Percentiles rank a stretch among this genome's conserved stretches.
Conservation (phyloP, 2,888 invertebrate genomes). For the Tanaodytes sp. region DNA sequence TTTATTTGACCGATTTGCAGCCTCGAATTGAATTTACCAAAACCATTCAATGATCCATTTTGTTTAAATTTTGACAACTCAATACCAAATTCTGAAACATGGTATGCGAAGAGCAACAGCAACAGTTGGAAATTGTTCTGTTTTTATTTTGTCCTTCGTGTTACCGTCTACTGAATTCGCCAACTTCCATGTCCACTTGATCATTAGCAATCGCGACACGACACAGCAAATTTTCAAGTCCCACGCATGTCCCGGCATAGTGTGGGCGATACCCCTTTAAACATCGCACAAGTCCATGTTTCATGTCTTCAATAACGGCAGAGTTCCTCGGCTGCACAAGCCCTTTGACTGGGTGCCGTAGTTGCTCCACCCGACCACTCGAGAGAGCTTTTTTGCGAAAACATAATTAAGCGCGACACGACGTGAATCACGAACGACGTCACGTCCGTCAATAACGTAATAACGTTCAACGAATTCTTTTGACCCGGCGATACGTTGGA, state of each 20-base stretch:
- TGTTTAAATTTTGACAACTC: too few species aligned
- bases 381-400: slow-evolving; percentile 32
- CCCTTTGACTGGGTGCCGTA: slow-evolving; percentile 12
- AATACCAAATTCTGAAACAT: too few species aligned
- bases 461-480: slow-evolving; percentile 27
- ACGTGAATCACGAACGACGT: slow-evolving; percentile 34
- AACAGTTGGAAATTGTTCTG: too few species aligned
- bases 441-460: slow-evolving; percentile 35
- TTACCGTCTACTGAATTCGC: slow-evolving; percentile 25
- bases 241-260: slow-evolving; percentile 39
- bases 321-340: slow-evolving; percentile 7
- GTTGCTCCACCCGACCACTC: slow-evolving; percentile 32
- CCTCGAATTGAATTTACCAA: too few species aligned
- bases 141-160: too few species aligned
- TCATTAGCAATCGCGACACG: slow-evolving; percentile 46
- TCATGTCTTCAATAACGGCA: slow-evolving; percentile 20
- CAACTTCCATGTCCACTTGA: slow-evolving; percentile 37
- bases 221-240: slow-evolving; percentile 50
- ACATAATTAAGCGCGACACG: slow-evolving; percentile 31
- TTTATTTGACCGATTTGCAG: too few species aligned
- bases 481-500: slow-evolving; percentile 2
- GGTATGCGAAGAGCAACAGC: too few species aligned
- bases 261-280: slow-evolving; percentile 37
- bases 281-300: slow-evolving; percentile 3
- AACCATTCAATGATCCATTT: too few species aligned